phyloP scores from a whole-genome alignment of 2,113 vertebrate genomes.

The Pyrgilauda ruficollis region DNA sequence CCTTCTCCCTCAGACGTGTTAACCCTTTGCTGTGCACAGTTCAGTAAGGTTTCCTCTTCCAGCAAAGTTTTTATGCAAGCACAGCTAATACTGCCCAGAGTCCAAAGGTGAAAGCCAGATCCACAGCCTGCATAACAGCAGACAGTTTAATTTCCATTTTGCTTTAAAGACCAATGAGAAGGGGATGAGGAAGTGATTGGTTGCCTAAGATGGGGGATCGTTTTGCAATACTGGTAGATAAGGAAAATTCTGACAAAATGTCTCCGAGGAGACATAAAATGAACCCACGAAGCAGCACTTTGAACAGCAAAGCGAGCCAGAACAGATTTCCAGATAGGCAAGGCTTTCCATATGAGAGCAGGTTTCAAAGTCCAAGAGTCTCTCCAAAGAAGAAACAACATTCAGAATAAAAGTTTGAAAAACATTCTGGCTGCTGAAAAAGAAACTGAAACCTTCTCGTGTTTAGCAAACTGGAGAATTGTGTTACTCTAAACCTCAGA shows the following conservation, averaged over 20 bases:
- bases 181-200: not conserved
- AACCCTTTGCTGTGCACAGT: not conserved
- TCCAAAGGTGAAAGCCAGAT: constrained; percentile 42
- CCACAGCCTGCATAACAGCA: not conserved
- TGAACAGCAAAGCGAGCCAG: not conserved
- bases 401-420: not conserved
- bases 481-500: not conserved
- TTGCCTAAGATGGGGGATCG: not conserved
- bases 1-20: not conserved
- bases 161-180: not conserved
- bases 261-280: not conserved
- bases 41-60: not conserved
- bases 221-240: constrained; percentile 39
- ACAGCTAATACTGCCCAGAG: not conserved
- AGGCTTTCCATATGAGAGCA: not conserved
- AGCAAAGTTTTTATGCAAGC: not conserved
- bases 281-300: not conserved
- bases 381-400: not conserved
- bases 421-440: not conserved
- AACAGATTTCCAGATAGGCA: not conserved
- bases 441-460: constrained; percentile 27
- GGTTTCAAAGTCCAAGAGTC: constrained; percentile 31
- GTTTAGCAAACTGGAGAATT: not conserved
- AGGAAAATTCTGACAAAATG: constrained; percentile 32
- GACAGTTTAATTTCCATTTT: not conserved